phyloP scores from a whole-genome alignment of 92 coral and sea anemone species.

The Isaurus tuberculatus region DNA sequence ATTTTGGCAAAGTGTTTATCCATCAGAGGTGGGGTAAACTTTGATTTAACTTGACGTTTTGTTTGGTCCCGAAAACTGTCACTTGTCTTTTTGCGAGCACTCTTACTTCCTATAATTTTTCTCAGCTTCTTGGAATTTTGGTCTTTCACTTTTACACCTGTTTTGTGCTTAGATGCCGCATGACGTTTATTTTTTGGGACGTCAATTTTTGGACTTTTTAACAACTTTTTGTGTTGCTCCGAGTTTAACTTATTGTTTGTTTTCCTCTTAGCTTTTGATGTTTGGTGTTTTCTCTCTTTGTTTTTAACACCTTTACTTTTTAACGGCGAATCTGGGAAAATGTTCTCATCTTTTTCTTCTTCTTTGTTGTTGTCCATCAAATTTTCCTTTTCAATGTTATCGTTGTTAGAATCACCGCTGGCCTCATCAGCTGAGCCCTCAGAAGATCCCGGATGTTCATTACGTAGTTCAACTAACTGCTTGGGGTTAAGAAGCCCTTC shows the following conservation, averaged over 20 bases:
- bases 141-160: neutral
- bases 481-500: constrained; percentile 32
- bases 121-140: neutral
- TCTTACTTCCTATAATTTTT: neutral
- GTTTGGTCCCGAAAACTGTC: neutral
- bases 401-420: constrained; percentile 25
- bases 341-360: neutral
- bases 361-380: neutral
- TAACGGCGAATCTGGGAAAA: neutral
- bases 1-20: constrained; percentile 71
- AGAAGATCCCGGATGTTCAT: constrained; percentile 35
- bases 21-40: constrained; percentile 20
- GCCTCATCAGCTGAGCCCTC: constrained; percentile 41
- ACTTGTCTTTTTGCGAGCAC: constrained; percentile 20
- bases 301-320: neutral
- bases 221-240: neutral
- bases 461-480: constrained; percentile 12
- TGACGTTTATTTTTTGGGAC: constrained; percentile 13
- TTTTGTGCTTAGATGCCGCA: constrained; percentile 7
- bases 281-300: neutral
- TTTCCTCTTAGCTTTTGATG: neutral
- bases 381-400: neutral
- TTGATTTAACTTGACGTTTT: neutral
- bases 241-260: neutral
- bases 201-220: constrained; percentile 1